Evolutionary conservation across 2,797 vertebrate species (phyloP).

Genomic region (Melanotaenia boesemani): DNA sequence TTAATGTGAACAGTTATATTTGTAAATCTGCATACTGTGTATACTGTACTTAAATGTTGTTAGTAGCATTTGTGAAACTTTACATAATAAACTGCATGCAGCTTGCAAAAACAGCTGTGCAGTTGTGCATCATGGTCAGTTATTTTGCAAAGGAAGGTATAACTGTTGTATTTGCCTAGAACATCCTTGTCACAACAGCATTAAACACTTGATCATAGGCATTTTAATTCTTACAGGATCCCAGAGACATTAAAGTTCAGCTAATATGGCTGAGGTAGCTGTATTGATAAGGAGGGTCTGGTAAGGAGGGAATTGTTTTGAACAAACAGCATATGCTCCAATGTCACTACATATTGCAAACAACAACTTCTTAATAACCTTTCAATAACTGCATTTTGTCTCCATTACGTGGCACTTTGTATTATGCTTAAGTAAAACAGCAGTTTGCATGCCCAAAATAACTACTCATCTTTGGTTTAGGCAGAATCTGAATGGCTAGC

Average conservation of each 20-base stretch:
- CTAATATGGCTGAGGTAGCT: neutral
- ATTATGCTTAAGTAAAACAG: neutral
- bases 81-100: neutral
- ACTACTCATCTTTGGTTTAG: neutral
- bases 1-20: neutral
- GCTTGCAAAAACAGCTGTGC: neutral
- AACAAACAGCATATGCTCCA: neutral
- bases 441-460: neutral
- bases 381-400: neutral
- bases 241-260: constrained; percentile 19
- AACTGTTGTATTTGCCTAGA: constrained; percentile 1
- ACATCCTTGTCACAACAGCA: constrained; percentile 20
- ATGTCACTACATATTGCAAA: neutral
- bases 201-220: neutral
- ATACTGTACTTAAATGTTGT: neutral
- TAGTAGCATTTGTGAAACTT: neutral
- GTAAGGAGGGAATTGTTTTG: neutral
- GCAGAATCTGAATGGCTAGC: neutral
- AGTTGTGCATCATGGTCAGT: neutral
- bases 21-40: neutral
- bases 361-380: neutral
- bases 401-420: neutral
- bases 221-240: constrained; percentile 16
- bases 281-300: constrained; percentile 1
- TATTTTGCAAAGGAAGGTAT: neutral